phyloP scores from a whole-genome alignment of 2,888 invertebrate genomes.

The Limnephilus auricula region DNA sequence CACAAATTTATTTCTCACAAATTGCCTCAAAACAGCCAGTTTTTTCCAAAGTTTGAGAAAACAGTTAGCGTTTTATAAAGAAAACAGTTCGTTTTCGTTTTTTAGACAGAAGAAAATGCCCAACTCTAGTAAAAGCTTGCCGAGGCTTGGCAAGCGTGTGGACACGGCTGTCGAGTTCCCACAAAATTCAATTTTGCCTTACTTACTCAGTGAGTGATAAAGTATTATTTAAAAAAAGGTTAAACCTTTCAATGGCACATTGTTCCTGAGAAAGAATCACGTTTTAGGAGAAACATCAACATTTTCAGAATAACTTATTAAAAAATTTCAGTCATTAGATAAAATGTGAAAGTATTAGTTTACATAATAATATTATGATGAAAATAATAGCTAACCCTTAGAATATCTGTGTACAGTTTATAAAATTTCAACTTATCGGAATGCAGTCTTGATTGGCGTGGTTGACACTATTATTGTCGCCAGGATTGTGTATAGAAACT shows the following conservation, averaged over 20 bases:
- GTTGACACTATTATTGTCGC: conserved; percentile 55
- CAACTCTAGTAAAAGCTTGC: too few species aligned
- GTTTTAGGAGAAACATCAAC: not conserved
- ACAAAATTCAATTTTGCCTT: not conserved
- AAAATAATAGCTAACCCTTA: not conserved
- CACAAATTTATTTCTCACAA: too few species aligned
- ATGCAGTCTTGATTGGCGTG: conserved; percentile 65
- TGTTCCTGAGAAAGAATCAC: not conserved
- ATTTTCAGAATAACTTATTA: too few species aligned
- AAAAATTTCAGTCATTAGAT: not conserved
- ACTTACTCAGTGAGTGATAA: not conserved
- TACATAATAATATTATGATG: not conserved
- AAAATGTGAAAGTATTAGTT: not conserved
- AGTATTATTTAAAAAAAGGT: not conserved
- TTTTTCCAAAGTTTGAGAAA: too few species aligned
- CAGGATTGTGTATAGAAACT: conserved; percentile 56
- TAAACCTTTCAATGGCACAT: not conserved
- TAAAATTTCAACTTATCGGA: conserved; percentile 63
- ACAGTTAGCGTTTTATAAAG: too few species aligned
- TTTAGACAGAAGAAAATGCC: too few species aligned
- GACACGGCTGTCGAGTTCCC: too few species aligned
- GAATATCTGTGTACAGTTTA: not conserved
- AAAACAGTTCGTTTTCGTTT: too few species aligned
- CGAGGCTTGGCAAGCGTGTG: too few species aligned
- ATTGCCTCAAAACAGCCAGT: too few species aligned